Evolutionary conservation across 2,797 vertebrate genomes (phyloP).

Genomic region (Phoebastria nigripes): DNA sequence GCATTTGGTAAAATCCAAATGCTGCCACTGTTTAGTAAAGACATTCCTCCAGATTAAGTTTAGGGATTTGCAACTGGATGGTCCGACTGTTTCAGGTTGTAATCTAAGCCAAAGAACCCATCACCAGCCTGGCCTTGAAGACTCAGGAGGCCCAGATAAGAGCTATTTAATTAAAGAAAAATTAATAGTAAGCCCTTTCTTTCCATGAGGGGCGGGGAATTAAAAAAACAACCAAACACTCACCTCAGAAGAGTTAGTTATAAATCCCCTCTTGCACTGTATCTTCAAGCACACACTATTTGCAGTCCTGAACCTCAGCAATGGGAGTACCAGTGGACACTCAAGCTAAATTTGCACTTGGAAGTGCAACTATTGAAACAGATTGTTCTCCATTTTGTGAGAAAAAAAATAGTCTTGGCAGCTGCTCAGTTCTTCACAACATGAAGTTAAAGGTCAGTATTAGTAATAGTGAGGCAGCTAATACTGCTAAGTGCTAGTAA

Average conservation of each 20-base stretch:
- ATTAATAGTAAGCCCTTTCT: background rate
- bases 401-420: background rate
- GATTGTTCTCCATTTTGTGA: background rate
- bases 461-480: background rate
- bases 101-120: background rate
- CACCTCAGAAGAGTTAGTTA: background rate
- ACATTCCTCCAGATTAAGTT: constrained; percentile 24
- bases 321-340: background rate
- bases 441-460: constrained; percentile 8
- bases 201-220: fast-evolving
- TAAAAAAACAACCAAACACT: background rate
- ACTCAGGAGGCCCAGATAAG: background rate
- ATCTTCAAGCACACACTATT: background rate
- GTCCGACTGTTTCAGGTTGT: background rate
- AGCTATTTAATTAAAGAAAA: background rate
- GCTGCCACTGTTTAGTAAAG: constrained; percentile 4
- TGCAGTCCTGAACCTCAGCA: background rate
- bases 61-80: constrained; percentile 45
- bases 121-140: background rate
- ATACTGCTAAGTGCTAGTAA: background rate
- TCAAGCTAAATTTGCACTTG: background rate
- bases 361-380: background rate
- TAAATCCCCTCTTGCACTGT: background rate
- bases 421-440: background rate
- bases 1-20: constrained; percentile 52